phyloP scores from a whole-genome alignment of 2,888 invertebrate species.

The Euclidia mi region DNA sequence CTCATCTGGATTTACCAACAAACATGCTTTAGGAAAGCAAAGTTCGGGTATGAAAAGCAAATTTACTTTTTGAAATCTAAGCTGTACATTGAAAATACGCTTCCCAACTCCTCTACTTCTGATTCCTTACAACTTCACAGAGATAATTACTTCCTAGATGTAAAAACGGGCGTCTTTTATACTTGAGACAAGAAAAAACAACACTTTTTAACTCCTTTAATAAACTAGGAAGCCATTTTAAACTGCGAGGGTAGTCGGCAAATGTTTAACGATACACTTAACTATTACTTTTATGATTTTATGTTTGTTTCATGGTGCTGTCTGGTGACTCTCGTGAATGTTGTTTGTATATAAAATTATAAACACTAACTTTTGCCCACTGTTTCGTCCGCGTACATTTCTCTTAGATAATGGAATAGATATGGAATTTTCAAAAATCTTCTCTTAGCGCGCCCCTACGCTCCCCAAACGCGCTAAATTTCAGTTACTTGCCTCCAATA shows the following conservation, averaged over 20 bases:
- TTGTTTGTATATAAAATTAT: no score
- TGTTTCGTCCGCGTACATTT: no score
- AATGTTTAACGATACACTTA: slow-evolving; percentile 45
- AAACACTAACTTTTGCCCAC: no score
- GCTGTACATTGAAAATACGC: slow-evolving; percentile 51
- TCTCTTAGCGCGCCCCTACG: no score
- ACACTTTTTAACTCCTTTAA: slow-evolving; percentile 58
- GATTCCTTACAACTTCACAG: slow-evolving; percentile 73
- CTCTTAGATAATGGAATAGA: no score
- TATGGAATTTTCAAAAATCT: no score
- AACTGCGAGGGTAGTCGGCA: slow-evolving; percentile 39
- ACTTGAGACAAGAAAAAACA: slow-evolving; percentile 60
- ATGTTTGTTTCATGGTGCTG: neutral
- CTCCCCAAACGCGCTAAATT: no score
- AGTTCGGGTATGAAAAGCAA: no score
- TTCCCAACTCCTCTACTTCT: slow-evolving; percentile 58
- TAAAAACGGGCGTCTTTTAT: slow-evolving; percentile 73
- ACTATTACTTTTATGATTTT: slow-evolving; percentile 19
- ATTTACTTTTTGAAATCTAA: neutral
- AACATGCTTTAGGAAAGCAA: no score
- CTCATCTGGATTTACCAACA: no score
- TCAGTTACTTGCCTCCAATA: no score
- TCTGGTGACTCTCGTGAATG: neutral
- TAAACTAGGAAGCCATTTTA: slow-evolving; percentile 39
- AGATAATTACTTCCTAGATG: slow-evolving; percentile 81